These are phyloP conservation scores for Solenopsis invicta DNA, from an alignment of 1,140 invertebrate genomes.

Conservation along the genomic window DNA sequence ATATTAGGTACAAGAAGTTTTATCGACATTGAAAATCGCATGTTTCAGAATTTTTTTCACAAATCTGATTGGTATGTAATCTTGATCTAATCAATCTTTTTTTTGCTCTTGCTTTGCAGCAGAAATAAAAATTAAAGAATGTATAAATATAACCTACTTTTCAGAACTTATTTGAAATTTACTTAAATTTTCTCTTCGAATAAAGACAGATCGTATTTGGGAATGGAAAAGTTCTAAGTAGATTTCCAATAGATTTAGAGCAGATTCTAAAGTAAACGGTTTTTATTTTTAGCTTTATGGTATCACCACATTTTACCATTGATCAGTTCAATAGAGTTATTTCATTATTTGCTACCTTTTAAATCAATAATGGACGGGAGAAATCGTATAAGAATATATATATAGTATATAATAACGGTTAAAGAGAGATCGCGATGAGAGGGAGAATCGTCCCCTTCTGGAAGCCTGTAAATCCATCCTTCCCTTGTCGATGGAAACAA, in stretches of 20 bases:
- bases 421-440: not conserved
- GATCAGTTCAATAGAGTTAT: constrained; percentile 16
- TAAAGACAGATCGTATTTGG: not conserved
- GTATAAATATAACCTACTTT: not conserved
- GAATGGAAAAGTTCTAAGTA: constrained; percentile 6
- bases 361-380: constrained; percentile 5
- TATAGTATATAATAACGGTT: not conserved
- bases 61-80: not conserved
- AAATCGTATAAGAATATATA: constrained; percentile 23
- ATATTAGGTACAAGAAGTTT: not conserved
- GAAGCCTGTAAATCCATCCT: constrained; percentile 57
- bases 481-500: constrained; percentile 66
- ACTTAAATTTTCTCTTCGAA: not conserved
- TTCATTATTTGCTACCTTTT: not conserved
- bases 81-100: not conserved
- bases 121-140: not conserved
- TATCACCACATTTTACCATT: constrained; percentile 11
- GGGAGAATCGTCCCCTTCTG: not conserved
- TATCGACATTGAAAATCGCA: not conserved
- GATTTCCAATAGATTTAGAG: constrained; percentile 2
- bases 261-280: not conserved
- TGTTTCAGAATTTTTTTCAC: not conserved
- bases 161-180: not conserved
- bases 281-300: constrained; percentile 30
- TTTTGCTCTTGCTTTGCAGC: not conserved